Conservation (phyloP, 2,888 invertebrate species). For the Chrysotoxum bicinctum region DNA sequence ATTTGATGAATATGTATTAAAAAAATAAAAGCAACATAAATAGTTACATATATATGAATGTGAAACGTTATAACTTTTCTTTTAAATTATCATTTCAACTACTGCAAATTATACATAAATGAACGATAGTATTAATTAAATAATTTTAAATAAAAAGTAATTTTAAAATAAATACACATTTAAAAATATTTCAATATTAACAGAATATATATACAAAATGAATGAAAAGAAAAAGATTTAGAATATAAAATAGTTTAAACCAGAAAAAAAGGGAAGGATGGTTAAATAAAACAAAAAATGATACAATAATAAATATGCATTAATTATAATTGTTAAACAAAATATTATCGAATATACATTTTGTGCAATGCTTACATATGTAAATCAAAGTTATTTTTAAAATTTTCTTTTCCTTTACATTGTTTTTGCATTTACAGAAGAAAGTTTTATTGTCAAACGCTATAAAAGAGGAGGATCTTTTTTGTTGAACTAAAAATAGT, state of each 20-base stretch:
- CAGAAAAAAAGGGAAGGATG: slow-evolving; percentile 29
- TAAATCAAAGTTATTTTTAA: slow-evolving; percentile 16
- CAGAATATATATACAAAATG: slow-evolving; percentile 49
- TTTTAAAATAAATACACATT: slow-evolving; percentile 64
- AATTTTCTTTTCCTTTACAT: slow-evolving; percentile 5
- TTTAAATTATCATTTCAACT: slow-evolving; percentile 56
- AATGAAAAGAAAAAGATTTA: slow-evolving; percentile 45
- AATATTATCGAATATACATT: slow-evolving; percentile 52
- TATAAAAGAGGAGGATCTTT: background rate
- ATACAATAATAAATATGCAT: slow-evolving; percentile 60
- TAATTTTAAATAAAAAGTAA: slow-evolving; percentile 39
- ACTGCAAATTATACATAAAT: slow-evolving; percentile 58
- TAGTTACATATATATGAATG: slow-evolving; percentile 44
- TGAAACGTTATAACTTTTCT: slow-evolving; percentile 50
- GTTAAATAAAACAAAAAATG: slow-evolving; percentile 35
- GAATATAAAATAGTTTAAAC: slow-evolving; percentile 42
- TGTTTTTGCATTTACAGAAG: slow-evolving; percentile 36
- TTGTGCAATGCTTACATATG: slow-evolving; percentile 61
- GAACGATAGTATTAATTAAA: slow-evolving; percentile 68
- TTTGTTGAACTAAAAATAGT: background rate
- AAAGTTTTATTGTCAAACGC: slow-evolving; percentile 16
- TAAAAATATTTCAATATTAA: slow-evolving; percentile 68
- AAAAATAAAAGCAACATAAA: slow-evolving; percentile 40
- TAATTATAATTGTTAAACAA: slow-evolving; percentile 48
- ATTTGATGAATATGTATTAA: slow-evolving; percentile 51